These are phyloP conservation scores for Podarcis raffonei DNA, from an alignment of 2,113 vertebrate species.

Conservation along the genomic window DNA sequence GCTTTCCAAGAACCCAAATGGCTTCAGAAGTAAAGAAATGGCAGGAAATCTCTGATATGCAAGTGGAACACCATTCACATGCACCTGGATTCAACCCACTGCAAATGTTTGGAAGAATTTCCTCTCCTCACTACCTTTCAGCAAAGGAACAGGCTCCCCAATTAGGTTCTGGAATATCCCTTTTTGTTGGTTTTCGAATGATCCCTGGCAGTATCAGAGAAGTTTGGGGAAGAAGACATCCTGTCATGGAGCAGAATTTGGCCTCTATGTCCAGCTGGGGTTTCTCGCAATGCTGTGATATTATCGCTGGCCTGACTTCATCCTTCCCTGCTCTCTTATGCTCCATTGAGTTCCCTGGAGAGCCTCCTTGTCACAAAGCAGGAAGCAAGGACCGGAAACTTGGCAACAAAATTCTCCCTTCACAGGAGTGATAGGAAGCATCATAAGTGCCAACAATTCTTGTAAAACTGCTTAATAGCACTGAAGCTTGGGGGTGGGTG, in stretches of 20 bases:
- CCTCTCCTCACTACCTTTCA: too few relatives aligned
- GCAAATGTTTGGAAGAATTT: not conserved
- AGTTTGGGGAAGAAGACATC: not conserved
- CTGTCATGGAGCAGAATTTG: not conserved
- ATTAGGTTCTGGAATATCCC: not conserved
- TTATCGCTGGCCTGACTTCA: not conserved
- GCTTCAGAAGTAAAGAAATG: not conserved
- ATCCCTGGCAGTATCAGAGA: not conserved
- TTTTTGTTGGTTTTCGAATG: not conserved
- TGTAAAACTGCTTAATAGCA: constrained; percentile 20
- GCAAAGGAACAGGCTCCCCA: too few relatives aligned
- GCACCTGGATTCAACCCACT: not conserved
- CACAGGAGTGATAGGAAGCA: constrained; percentile 21
- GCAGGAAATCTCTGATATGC: not conserved
- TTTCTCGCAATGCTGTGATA: not conserved
- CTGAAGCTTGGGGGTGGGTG: not conserved
- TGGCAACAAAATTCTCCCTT: constrained; percentile 17
- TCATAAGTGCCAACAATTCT: constrained; percentile 46
- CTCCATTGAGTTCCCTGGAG: not conserved
- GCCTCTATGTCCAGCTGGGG: not conserved
- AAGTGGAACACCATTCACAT: not conserved
- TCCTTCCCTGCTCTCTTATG: not conserved
- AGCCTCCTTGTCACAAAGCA: accelerated
- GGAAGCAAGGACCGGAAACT: constrained; percentile 40
- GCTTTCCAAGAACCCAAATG: not conserved